Conservation (phyloP, 1,140 invertebrate species). For the Neodiprion virginianus region DNA sequence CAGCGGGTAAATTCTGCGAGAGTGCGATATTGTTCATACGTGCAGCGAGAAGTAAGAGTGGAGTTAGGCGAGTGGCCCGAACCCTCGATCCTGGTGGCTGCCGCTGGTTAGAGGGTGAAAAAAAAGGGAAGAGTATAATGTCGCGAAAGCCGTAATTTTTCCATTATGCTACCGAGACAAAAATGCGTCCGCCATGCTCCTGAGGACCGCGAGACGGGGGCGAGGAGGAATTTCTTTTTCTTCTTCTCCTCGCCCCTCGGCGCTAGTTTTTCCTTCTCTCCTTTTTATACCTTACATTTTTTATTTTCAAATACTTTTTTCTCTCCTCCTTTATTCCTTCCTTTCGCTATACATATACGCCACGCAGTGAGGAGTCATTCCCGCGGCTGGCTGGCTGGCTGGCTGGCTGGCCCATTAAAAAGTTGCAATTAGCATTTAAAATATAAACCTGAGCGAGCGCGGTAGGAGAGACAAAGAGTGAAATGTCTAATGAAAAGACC, state of each 20-base stretch:
- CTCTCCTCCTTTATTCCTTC: slow-evolving; percentile 14
- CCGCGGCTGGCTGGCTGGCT: not conserved
- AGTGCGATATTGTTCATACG: too few relatives aligned
- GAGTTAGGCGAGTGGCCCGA: not conserved
- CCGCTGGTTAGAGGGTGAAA: not conserved
- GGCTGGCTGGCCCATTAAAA: slow-evolving; percentile 53
- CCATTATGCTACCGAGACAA: slow-evolving; percentile 46
- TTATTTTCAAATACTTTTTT: slow-evolving; percentile 22
- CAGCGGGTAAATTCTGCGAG: not conserved
- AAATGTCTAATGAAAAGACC: slow-evolving; percentile 56
- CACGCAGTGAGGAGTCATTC: not conserved
- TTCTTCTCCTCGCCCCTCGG: slow-evolving; percentile 16
- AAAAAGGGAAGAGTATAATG: slow-evolving; percentile 13
- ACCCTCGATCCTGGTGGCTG: not conserved
- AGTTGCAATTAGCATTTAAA: slow-evolving; percentile 62
- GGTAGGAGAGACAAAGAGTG: slow-evolving; percentile 38
- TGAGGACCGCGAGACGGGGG: not conserved
- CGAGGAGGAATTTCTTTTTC: not conserved
- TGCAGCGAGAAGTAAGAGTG: not conserved
- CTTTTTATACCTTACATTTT: slow-evolving; percentile 25
- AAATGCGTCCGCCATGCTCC: slow-evolving; percentile 24
- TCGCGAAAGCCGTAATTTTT: slow-evolving; percentile 48
- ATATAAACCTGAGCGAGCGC: slow-evolving; percentile 49
- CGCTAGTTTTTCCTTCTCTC: slow-evolving; percentile 21
- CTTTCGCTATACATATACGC: slow-evolving; percentile 9